These are phyloP conservation scores for Erpobdella octoculata DNA, from an alignment of 2,888 invertebrate genomes.

Conservation along the genomic window DNA sequence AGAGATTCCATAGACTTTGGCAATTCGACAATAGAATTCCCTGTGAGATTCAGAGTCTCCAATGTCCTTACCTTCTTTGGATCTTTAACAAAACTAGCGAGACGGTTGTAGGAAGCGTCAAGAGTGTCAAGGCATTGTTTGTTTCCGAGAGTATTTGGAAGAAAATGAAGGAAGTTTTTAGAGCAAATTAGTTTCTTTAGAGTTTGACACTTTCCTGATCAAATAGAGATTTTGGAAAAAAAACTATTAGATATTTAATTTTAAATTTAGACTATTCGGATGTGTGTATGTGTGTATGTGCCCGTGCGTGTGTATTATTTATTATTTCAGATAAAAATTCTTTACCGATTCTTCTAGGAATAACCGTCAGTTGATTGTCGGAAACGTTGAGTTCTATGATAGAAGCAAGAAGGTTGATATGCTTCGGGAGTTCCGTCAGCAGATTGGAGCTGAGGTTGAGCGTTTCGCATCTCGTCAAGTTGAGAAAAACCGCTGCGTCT, in stretches of 20 bases:
- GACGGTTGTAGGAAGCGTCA: slow-evolving; percentile 43
- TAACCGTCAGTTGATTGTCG: slow-evolving; percentile 37
- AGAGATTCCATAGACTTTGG: slow-evolving; percentile 44
- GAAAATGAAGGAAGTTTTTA: slow-evolving; percentile 41
- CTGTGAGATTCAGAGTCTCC: slow-evolving; percentile 41
- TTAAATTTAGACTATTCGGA: background rate
- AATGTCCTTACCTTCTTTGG: slow-evolving; percentile 44
- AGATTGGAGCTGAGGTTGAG: slow-evolving; percentile 44
- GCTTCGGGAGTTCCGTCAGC: slow-evolving; percentile 44
- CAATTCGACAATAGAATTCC: slow-evolving; percentile 44
- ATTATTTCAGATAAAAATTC: too few species aligned
- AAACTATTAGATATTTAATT: background rate
- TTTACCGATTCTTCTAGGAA: slow-evolving; percentile 41
- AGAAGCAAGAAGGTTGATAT: slow-evolving; percentile 44
- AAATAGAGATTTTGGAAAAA: background rate
- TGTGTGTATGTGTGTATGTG: background rate
- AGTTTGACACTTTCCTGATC: slow-evolving; percentile 29
- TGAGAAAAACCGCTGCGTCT: slow-evolving; percentile 40
- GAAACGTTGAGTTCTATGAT: slow-evolving; percentile 44
- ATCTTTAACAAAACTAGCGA: slow-evolving; percentile 42
- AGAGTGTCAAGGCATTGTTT: slow-evolving; percentile 43
- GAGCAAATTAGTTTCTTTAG: slow-evolving; percentile 30
- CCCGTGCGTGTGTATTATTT: too few species aligned
- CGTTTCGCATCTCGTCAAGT: slow-evolving; percentile 37
- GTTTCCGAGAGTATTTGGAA: slow-evolving; percentile 32